A percentile compares a stretch with the other conserved stretches of the same genome.
Evolutionary conservation across 2,113 vertebrate genomes (phyloP).

Genomic region (Chiloscyllium plagiosum): DNA sequence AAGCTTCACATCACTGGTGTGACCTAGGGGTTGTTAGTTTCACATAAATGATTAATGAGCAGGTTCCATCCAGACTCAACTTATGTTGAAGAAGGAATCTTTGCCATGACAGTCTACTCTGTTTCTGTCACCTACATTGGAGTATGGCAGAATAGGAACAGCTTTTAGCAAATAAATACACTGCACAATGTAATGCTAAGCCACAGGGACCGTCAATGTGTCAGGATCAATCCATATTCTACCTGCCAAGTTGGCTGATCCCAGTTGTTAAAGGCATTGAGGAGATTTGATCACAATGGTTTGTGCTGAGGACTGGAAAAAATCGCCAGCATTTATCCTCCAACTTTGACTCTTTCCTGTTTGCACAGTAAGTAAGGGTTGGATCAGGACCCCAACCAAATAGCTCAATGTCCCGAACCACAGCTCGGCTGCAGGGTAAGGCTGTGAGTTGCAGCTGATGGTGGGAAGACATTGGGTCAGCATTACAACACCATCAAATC

Average conservation of each 20-base stretch:
- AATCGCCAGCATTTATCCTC: not conserved
- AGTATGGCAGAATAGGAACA: not conserved
- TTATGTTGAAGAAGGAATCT: not conserved
- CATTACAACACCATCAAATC: no score
- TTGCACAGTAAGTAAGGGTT: not conserved
- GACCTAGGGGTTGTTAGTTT: not conserved
- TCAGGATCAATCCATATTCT: not conserved
- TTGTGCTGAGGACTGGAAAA: not conserved
- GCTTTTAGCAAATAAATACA: not conserved
- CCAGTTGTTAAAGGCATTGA: not conserved
- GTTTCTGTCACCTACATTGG: not conserved
- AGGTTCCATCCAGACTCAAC: not conserved
- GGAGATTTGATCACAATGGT: not conserved
- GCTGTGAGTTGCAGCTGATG: no score
- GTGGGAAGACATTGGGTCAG: no score
- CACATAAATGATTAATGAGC: constrained; percentile 10
- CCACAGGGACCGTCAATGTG: not conserved
- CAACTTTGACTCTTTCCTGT: not conserved
- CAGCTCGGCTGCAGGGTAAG: no score
- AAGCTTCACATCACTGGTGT: not conserved
- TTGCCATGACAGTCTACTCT: not conserved
- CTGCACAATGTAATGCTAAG: not conserved
- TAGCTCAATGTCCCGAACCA: not conserved
- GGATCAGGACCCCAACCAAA: not conserved
- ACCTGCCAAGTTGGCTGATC: not conserved